Conservation (phyloP, 2,888 invertebrate genomes). For the Spilarctia lutea region DNA sequence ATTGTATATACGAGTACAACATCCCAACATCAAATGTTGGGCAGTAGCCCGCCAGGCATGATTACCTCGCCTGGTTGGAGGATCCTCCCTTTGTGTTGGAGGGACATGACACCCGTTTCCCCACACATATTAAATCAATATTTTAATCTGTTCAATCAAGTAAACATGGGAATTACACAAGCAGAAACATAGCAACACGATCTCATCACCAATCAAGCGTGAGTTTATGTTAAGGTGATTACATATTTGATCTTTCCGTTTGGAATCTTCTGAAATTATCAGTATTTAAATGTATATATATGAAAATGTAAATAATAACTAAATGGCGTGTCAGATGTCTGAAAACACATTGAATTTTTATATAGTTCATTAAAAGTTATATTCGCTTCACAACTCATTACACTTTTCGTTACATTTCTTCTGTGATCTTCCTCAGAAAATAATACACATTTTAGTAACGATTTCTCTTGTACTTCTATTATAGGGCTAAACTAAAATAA, state of each 20-base stretch:
- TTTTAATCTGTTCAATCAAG: neutral
- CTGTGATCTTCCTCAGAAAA: neutral
- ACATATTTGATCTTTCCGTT: neutral
- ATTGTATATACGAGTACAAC: too few species aligned
- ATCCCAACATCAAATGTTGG: too few species aligned
- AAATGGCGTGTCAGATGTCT: too few species aligned
- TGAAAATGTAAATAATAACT: neutral
- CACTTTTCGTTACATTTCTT: too few species aligned
- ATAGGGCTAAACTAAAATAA: neutral
- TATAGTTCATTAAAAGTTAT: neutral
- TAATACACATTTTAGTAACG: neutral
- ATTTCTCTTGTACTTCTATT: neutral
- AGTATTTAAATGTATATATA: neutral
- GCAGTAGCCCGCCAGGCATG: too few species aligned
- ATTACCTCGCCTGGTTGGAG: too few species aligned
- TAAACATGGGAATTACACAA: neutral
- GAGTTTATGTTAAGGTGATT: neutral
- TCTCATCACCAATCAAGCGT: neutral
- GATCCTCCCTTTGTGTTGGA: too few species aligned
- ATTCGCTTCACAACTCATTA: neutral
- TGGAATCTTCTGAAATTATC: neutral
- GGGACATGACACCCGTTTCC: too few species aligned
- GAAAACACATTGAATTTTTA: too few species aligned
- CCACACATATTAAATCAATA: neutral
- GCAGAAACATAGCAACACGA: neutral